Conservation (phyloP, 2,113 vertebrate species). For the Haplochromis vanheusdeni region DNA sequence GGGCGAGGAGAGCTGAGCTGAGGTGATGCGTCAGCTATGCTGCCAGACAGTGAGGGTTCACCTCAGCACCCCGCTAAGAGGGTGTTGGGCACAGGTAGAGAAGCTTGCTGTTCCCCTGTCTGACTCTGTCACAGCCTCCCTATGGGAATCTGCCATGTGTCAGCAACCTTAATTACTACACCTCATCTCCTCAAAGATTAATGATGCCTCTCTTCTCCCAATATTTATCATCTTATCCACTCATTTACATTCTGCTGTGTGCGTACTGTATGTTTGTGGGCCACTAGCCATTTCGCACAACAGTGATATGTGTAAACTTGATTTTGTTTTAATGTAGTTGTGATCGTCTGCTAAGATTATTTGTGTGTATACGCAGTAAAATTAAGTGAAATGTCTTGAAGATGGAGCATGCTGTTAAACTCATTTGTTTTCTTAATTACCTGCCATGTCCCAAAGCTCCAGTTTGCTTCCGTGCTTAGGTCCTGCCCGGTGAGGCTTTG, state of each 20-base stretch:
- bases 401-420: conserved; percentile 36
- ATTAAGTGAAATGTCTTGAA: conserved; percentile 22
- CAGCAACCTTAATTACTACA: conserved; percentile 59
- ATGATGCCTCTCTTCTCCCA: conserved; percentile 23
- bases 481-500: conserved; percentile 9
- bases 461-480: conserved; percentile 15
- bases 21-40: background rate
- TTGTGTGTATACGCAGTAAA: background rate
- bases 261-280: background rate
- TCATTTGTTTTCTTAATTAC: conserved; percentile 57
- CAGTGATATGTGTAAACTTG: background rate
- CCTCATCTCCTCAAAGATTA: conserved; percentile 61
- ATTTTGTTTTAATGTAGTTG: background rate
- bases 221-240: conserved; percentile 50
- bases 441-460: conserved; percentile 20
- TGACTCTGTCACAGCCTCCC: conserved; percentile 43
- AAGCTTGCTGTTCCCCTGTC: conserved; percentile 40
- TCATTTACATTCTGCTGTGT: conserved; percentile 41
- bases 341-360: background rate
- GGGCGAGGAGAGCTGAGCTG: background rate
- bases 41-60: conserved; percentile 36
- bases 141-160: conserved; percentile 50
- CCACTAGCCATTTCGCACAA: background rate
- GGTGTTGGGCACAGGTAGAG: conserved; percentile 17
- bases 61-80: conserved; percentile 44